Percentiles rank a stretch among this genome's conserved stretches.
Evolutionary conservation across 2,888 invertebrate species (phyloP).

Genomic region (Crossocerus cetratus): DNA sequence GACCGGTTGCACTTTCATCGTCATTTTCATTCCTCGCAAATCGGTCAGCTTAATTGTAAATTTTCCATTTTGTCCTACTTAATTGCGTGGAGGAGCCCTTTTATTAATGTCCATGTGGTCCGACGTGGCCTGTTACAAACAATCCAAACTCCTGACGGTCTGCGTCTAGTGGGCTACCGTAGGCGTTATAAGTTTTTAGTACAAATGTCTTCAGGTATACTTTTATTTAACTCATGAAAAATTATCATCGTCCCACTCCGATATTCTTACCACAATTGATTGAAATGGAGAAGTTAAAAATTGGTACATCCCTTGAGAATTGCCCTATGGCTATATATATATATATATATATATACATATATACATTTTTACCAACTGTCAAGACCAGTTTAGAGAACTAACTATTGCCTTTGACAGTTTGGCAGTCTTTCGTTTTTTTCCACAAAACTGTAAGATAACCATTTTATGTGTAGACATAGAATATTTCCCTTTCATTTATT

Average conservation of each 20-base stretch:
- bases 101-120: constrained; percentile 21
- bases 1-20: constrained; percentile 26
- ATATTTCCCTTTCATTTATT: constrained; percentile 49
- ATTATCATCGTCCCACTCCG: constrained; percentile 19
- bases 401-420: constrained; percentile 38
- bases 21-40: constrained; percentile 33
- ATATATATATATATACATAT: constrained; percentile 4
- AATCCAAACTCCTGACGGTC: constrained; percentile 22
- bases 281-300: constrained; percentile 25
- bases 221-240: constrained; percentile 41
- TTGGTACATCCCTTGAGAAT: constrained; percentile 15
- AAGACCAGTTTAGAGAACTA: constrained; percentile 15
- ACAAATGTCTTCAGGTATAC: constrained; percentile 53
- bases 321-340: constrained; percentile 17
- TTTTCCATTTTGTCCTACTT: constrained; percentile 25
- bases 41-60: constrained; percentile 40
- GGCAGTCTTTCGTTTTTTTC: too few species aligned
- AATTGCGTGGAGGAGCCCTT: constrained; percentile 23
- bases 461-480: constrained; percentile 31
- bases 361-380: constrained; percentile 26
- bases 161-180: constrained; percentile 15
- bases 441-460: constrained; percentile 35
- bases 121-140: constrained; percentile 35
- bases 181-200: constrained; percentile 51
- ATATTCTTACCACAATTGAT: constrained; percentile 34